These are phyloP conservation scores for Ramphastos sulfuratus DNA, from an alignment of 2,113 vertebrate genomes.

Conservation along the genomic window DNA sequence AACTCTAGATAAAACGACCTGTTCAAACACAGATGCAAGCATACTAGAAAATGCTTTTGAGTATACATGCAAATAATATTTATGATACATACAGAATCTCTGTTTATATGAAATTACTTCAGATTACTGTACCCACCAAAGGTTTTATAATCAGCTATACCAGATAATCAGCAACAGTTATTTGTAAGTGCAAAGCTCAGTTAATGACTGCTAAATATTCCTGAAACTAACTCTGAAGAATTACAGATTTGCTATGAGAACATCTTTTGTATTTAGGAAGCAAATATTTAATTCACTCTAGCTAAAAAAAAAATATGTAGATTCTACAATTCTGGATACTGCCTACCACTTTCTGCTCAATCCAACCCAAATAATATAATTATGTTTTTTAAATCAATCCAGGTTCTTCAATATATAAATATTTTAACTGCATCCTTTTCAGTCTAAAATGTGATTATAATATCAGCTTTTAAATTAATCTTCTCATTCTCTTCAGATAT, in stretches of 20 bases:
- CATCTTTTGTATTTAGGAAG: background rate
- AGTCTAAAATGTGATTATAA: background rate
- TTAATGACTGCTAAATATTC: background rate
- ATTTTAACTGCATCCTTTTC: background rate
- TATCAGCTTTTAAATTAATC: background rate
- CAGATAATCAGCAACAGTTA: background rate
- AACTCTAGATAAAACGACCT: background rate
- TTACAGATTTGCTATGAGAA: background rate
- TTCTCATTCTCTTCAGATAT: background rate
- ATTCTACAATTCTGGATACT: background rate
- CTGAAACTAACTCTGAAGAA: background rate
- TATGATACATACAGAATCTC: background rate
- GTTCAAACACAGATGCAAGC: background rate
- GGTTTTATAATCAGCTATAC: background rate
- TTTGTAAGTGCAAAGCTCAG: background rate
- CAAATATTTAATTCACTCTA: background rate
- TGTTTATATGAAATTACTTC: background rate
- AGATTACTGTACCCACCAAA: background rate
- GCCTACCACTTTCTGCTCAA: background rate
- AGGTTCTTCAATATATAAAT: background rate
- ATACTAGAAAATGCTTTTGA: background rate
- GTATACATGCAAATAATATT: background rate
- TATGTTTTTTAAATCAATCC: background rate
- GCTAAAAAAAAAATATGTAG: background rate
- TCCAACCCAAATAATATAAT: background rate